phyloP scores from a whole-genome alignment of 2,888 invertebrate genomes.

The Neoitamus cyanurus region DNA sequence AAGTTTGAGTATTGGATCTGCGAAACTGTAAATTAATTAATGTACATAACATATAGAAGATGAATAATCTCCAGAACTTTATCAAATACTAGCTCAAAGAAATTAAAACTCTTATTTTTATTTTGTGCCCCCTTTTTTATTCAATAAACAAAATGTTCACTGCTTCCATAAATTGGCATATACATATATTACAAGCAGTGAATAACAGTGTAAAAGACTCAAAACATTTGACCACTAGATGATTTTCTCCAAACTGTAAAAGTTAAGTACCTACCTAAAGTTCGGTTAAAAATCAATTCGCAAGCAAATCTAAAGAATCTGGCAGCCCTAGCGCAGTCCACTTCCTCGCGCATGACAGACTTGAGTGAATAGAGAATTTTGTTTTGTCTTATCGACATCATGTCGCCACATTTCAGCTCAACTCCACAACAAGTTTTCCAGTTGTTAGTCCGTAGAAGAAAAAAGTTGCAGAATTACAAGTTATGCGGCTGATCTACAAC shows the following conservation, averaged over 20 bases:
- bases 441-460: constrained; percentile 43
- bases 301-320: background rate
- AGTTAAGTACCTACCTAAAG: background rate
- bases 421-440: constrained; percentile 46
- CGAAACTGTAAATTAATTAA: no score
- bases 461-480: constrained; percentile 47
- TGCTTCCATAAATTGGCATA: no score
- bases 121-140: no score
- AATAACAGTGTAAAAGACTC: no score
- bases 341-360: constrained; percentile 27
- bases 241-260: background rate
- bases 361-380: constrained; percentile 32
- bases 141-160: no score
- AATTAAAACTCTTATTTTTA: no score
- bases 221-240: no score
- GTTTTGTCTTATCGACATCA: constrained; percentile 44
- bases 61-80: no score
- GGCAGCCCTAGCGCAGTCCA: constrained; percentile 15
- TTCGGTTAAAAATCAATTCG: background rate
- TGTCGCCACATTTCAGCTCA: constrained; percentile 47
- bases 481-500: constrained; percentile 45
- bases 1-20: no score
- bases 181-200: no score
- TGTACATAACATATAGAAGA: no score
- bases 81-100: no score